Base-by-base conservation (phyloP, 2,888 invertebrate species). In the Ophion ventricosus region DNA sequence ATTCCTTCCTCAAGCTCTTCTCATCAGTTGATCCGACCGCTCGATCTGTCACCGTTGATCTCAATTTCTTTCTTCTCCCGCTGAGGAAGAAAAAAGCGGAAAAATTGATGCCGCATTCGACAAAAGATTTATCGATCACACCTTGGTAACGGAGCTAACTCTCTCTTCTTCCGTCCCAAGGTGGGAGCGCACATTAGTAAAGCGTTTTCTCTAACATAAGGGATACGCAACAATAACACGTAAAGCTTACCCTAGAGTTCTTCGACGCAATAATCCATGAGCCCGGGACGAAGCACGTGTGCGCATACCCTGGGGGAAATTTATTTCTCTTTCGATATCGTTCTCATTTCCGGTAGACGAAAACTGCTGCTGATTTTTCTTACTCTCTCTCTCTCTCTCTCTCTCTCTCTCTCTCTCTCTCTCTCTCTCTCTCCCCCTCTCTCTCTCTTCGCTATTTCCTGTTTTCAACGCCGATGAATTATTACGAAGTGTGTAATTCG, bases 221-320 rank as follows among this genome's bases (percentile, higher is more conserved):
- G 70, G 54, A 67, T 61, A 81, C 75, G 67, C 20, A 76, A 70
- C 77, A 75, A 78, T 75, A 72, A 69, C 57, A 54, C 76, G 79
- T 59, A 10, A 26, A 29, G 64, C 69, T 67, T 70, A 56, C 63
- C 64, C 64, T 49, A 66, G 29, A 64, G 69, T 82, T 83, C 81
- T 79, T 77, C 74, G 83, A 83, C 79, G 83, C 80, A 78, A 85
- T 86, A 86, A 86, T 83, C 69, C 67, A 69, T 80, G 83, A 70
- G 77, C 61, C 80, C 70, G 76, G 76, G 49, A 49, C n/a, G 49
- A 14, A 81, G 81, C 80, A 83, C 83, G 84, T 81, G 76, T 70
- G 49, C 75, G 59, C 64, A 49, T 49, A 81, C 83, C 78, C 82
- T n/a, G 40, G 11, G 82, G 85, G 83, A 85, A 83, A 83, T 82